These are phyloP conservation scores for Sitta carolinensis DNA, from an alignment of 2,797 vertebrate genomes.

Conservation along the genomic window DNA sequence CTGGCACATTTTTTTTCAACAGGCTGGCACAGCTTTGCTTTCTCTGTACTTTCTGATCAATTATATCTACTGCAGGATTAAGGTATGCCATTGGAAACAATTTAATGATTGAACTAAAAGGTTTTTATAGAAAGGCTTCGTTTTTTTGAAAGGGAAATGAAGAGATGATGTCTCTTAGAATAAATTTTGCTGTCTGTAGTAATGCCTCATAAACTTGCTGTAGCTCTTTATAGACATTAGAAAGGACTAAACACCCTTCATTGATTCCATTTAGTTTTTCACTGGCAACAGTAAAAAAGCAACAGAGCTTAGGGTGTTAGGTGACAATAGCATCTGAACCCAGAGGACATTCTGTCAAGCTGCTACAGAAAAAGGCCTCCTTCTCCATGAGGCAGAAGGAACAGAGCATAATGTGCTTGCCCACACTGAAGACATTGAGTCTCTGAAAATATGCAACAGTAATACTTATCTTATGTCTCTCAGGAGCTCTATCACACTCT, in stretches of 20 bases:
- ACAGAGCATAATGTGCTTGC: not conserved
- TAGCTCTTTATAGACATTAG: not conserved
- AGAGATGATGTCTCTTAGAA: not conserved
- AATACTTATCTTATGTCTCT: not conserved
- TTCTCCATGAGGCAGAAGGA: not conserved
- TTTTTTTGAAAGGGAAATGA: not conserved
- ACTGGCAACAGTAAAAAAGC: not conserved
- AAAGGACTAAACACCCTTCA: not conserved
- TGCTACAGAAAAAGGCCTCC: not conserved
- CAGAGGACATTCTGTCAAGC: not conserved
- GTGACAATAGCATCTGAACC: not conserved
- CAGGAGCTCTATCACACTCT: not conserved
- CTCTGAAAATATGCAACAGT: not conserved
- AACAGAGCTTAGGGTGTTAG: not conserved
- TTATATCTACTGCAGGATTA: slow-evolving; percentile 9
- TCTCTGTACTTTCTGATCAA: not conserved
- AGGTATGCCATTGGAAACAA: not conserved
- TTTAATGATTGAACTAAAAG: not conserved
- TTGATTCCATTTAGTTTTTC: not conserved
- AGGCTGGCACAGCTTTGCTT: not conserved
- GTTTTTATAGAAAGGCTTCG: not conserved
- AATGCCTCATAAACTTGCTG: not conserved
- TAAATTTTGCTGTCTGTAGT: not conserved
- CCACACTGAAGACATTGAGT: not conserved
- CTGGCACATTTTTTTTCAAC: not conserved